Conservation (phyloP, 2,888 invertebrate species). For the Adela reaumurella region DNA sequence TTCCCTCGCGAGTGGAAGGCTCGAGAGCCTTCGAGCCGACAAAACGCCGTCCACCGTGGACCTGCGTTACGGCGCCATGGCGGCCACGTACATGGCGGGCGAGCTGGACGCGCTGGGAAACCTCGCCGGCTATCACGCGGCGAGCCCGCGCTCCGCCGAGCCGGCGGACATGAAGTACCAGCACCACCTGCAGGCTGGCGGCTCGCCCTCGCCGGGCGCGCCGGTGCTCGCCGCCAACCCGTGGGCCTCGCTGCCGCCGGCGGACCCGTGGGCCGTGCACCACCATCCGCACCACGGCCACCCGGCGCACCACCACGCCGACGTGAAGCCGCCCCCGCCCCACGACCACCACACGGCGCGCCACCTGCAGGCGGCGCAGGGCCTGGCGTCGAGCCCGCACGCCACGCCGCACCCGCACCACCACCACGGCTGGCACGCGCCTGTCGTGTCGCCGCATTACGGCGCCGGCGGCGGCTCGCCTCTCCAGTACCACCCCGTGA, state of each 20-base stretch:
- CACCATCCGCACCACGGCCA: slow-evolving; percentile 70
- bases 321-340: slow-evolving; percentile 77
- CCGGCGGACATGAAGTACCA: slow-evolving; percentile 95
- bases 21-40: slow-evolving; percentile 57
- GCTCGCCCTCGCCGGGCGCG: slow-evolving; percentile 52
- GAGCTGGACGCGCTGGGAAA: slow-evolving; percentile 78
- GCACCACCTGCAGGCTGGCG: slow-evolving; percentile 80
- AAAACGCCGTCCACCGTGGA: slow-evolving; percentile 62
- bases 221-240: slow-evolving; percentile 64
- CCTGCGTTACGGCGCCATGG: slow-evolving; percentile 77
- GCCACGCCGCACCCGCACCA: slow-evolving; percentile 57
- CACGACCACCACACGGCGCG: slow-evolving; percentile 63
- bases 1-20: slow-evolving; percentile 53
- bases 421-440: slow-evolving; percentile 88
- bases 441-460: slow-evolving; percentile 81
- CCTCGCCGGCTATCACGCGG: slow-evolving; percentile 77
- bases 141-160: slow-evolving; percentile 84
- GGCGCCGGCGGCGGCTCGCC: slow-evolving; percentile 73
- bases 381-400: slow-evolving; percentile 37
- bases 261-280: slow-evolving; percentile 81
- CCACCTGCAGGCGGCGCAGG: slow-evolving; percentile 35
- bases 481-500: slow-evolving; percentile 69
- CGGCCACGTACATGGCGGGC: slow-evolving; percentile 93
- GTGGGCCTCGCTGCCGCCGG: slow-evolving; percentile 79
- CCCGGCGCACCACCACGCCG: slow-evolving; percentile 68